A percentile compares a stretch with the other conserved stretches of the same genome.
Conservation (phyloP, 1,140 invertebrate species). For the Calycopis cecrops region DNA sequence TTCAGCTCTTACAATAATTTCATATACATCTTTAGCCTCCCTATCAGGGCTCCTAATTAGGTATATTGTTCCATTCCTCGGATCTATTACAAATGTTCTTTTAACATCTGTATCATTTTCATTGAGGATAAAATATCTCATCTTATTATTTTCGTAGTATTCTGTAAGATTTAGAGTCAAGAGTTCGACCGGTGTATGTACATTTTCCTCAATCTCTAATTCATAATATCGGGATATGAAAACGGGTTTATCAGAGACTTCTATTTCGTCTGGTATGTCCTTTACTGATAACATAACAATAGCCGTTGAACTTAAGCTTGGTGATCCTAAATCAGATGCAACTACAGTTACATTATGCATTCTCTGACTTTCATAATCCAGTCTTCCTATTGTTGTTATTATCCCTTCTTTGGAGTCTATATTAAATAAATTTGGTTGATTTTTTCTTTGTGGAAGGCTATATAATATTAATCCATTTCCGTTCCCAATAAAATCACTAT, state of each 20-base stretch:
- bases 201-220: slow-evolving; percentile 85
- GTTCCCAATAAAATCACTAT: slow-evolving; percentile 88
- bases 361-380: slow-evolving; percentile 83
- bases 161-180: slow-evolving; percentile 82
- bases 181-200: slow-evolving; percentile 80
- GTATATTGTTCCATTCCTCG: slow-evolving; percentile 83
- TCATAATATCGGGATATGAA: slow-evolving; percentile 86
- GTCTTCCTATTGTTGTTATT: slow-evolving; percentile 82
- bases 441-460: slow-evolving; percentile 79
- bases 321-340: slow-evolving; percentile 88
- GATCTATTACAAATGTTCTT: slow-evolving; percentile 80
- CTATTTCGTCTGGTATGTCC: slow-evolving; percentile 78
- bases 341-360: slow-evolving; percentile 86
- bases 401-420: slow-evolving; percentile 89
- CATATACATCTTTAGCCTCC: slow-evolving; percentile 79
- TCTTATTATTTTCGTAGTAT: slow-evolving; percentile 74
- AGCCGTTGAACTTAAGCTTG: slow-evolving; percentile 86
- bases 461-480: slow-evolving; percentile 88
- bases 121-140: slow-evolving; percentile 77
- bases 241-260: slow-evolving; percentile 74
- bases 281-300: slow-evolving; percentile 81
- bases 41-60: slow-evolving; percentile 82
- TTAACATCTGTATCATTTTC: slow-evolving; percentile 75
- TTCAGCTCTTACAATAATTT: slow-evolving; percentile 82
- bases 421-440: slow-evolving; percentile 80